Conservation (phyloP, 1,140 invertebrate genomes). For the Frieseomelitta varia region DNA sequence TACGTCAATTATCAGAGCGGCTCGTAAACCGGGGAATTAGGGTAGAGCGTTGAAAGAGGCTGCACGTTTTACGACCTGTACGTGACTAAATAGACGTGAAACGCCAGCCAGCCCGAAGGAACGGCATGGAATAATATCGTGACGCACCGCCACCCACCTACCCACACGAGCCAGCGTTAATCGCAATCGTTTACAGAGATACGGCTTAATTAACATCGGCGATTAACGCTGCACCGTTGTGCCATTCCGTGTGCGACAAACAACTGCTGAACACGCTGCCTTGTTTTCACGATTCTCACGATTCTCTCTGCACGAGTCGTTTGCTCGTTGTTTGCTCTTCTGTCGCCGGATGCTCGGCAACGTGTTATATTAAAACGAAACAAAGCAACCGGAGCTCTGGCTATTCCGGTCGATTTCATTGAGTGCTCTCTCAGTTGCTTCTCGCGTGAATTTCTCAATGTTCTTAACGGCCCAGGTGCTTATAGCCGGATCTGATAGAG, state of each 20-base stretch:
- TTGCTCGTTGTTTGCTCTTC: background rate
- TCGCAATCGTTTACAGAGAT: constrained; percentile 58
- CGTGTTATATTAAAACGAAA: background rate
- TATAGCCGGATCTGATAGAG: too few species aligned
- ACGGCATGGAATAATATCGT: constrained; percentile 52
- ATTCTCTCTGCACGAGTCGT: background rate
- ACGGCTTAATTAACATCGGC: constrained; percentile 68
- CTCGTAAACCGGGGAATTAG: constrained; percentile 51
- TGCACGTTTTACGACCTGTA: constrained; percentile 45
- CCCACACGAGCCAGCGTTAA: constrained; percentile 43
- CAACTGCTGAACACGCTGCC: background rate
- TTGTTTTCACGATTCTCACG: background rate
- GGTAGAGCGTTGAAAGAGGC: constrained; percentile 41
- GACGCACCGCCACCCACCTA: constrained; percentile 14
- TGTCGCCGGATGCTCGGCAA: background rate
- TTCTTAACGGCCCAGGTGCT: background rate
- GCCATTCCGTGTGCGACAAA: constrained; percentile 11
- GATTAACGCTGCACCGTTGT: constrained; percentile 44
- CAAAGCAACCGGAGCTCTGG: background rate
- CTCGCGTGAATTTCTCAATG: background rate
- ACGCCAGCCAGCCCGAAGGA: constrained; percentile 15
- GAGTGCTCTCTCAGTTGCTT: background rate
- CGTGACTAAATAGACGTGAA: constrained; percentile 43
- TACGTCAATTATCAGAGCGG: constrained; percentile 52
- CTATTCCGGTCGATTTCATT: background rate